These are phyloP conservation scores for Gouania willdenowi DNA, from an alignment of 2,797 vertebrate species.

Conservation along the genomic window DNA sequence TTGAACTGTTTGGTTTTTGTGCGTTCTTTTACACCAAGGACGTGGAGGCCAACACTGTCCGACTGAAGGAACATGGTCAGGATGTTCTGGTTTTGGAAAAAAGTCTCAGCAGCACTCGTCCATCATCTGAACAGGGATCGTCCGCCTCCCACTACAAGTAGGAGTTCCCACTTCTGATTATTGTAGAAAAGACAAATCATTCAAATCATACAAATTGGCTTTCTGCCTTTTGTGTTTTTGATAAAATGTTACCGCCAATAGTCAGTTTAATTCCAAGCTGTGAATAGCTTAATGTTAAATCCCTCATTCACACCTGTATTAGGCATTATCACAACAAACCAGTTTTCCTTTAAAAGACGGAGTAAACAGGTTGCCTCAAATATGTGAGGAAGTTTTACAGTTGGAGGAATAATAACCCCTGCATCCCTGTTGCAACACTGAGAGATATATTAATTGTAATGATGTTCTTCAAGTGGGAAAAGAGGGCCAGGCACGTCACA, in stretches of 20 bases:
- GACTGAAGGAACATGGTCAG: slow-evolving; percentile 96
- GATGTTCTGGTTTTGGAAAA: slow-evolving; percentile 98
- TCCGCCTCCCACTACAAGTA: slow-evolving; percentile 89
- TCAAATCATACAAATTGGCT: too few species aligned
- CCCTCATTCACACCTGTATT: too few species aligned
- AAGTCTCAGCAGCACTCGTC: slow-evolving; percentile 82
- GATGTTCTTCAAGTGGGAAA: slow-evolving; percentile 31
- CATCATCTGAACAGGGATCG: slow-evolving; percentile 78
- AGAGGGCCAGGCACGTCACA: slow-evolving; percentile 51
- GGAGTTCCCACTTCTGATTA: not conserved
- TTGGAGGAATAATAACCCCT: too few species aligned
- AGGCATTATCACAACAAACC: too few species aligned
- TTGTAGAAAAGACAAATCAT: not conserved
- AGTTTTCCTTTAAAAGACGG: too few species aligned
- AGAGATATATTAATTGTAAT: slow-evolving; percentile 63
- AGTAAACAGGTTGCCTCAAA: too few species aligned
- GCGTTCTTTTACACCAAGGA: slow-evolving; percentile 75
- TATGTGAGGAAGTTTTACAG: too few species aligned
- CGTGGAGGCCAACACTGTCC: slow-evolving; percentile 97
- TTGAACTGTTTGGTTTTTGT: slow-evolving; percentile 1
- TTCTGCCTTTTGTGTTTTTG: not conserved
- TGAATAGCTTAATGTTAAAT: too few species aligned
- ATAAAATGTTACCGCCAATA: not conserved
- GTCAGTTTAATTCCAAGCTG: too few species aligned
- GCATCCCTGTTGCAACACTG: slow-evolving; percentile 41